These are phyloP conservation scores for Callorhinus ursinus DNA, from an alignment of 2,113 vertebrate genomes.

Conservation along the genomic window DNA sequence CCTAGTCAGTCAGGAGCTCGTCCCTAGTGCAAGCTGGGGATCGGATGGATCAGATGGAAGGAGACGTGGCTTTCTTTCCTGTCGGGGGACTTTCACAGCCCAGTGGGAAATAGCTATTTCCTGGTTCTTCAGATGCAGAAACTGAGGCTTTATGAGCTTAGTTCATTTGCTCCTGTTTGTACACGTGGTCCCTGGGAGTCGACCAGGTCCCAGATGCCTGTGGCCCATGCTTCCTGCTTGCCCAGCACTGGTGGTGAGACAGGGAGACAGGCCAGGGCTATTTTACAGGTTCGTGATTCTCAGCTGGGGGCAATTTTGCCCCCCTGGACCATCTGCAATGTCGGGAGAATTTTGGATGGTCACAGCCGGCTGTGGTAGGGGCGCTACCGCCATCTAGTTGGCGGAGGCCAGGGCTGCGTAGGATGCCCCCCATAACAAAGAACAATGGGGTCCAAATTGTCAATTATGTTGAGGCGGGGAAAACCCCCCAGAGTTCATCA, in stretches of 20 bases:
- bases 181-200: too few relatives aligned
- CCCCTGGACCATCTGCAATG: too few relatives aligned
- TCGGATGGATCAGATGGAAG: too few relatives aligned
- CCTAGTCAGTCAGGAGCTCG: too few relatives aligned
- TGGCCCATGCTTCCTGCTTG: too few relatives aligned
- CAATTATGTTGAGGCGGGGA: neutral
- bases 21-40: fast-evolving
- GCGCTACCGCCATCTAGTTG: neutral
- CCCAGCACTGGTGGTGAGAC: too few relatives aligned
- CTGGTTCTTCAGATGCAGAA: too few relatives aligned
- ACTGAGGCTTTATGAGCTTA: too few relatives aligned
- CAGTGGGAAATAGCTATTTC: too few relatives aligned
- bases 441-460: fast-evolving
- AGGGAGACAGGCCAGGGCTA: neutral
- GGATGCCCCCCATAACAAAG: too few relatives aligned
- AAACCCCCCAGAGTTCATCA: fast-evolving
- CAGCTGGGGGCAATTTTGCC: neutral
- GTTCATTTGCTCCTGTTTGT: too few relatives aligned
- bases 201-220: too few relatives aligned
- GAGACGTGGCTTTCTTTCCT: neutral
- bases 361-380: neutral
- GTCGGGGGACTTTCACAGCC: neutral
- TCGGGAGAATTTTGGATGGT: neutral
- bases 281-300: neutral
- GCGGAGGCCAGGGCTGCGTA: fast-evolving